phyloP scores from a whole-genome alignment of 2,888 invertebrate genomes.

The Volucella zonaria region DNA sequence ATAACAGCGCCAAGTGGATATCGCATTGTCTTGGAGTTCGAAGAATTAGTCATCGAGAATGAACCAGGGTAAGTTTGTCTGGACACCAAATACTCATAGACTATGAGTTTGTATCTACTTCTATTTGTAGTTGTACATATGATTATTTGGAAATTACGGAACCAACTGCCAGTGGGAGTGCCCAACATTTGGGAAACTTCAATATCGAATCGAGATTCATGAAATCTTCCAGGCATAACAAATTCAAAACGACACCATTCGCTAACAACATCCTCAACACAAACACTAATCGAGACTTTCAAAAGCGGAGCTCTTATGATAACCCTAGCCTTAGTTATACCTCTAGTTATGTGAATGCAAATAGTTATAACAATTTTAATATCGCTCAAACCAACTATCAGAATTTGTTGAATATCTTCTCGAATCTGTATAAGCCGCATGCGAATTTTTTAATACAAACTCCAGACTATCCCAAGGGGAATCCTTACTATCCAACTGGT shows the following conservation, averaged over 20 bases:
- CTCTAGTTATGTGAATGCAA: slow-evolving; percentile 75
- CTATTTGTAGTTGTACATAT: slow-evolving; percentile 88
- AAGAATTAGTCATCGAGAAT: slow-evolving; percentile 89
- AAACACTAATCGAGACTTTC: slow-evolving; percentile 70
- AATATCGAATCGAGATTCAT: slow-evolving; percentile 74
- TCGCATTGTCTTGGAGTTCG: slow-evolving; percentile 89
- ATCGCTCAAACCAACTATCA: slow-evolving; percentile 78
- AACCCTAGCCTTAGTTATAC: slow-evolving; percentile 73
- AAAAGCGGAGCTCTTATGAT: slow-evolving; percentile 73
- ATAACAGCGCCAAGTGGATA: slow-evolving; percentile 88
- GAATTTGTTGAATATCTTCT: slow-evolving; percentile 77
- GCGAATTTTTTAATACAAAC: slow-evolving; percentile 79
- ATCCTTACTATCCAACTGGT: slow-evolving; percentile 75
- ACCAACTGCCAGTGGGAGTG: slow-evolving; percentile 69
- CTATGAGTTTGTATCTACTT: neutral
- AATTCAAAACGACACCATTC: slow-evolving; percentile 54
- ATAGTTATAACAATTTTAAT: slow-evolving; percentile 77
- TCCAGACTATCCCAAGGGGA: slow-evolving; percentile 78
- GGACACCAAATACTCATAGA: neutral
- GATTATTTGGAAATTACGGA: slow-evolving; percentile 89
- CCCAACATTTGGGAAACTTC: slow-evolving; percentile 59
- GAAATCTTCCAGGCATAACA: slow-evolving; percentile 76
- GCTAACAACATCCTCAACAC: slow-evolving; percentile 56
- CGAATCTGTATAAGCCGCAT: slow-evolving; percentile 77
- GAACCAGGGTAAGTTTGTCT: slow-evolving; percentile 86